These are phyloP conservation scores for Glyphotaelius pellucidus DNA, from an alignment of 2,888 invertebrate genomes.

Conservation along the genomic window DNA sequence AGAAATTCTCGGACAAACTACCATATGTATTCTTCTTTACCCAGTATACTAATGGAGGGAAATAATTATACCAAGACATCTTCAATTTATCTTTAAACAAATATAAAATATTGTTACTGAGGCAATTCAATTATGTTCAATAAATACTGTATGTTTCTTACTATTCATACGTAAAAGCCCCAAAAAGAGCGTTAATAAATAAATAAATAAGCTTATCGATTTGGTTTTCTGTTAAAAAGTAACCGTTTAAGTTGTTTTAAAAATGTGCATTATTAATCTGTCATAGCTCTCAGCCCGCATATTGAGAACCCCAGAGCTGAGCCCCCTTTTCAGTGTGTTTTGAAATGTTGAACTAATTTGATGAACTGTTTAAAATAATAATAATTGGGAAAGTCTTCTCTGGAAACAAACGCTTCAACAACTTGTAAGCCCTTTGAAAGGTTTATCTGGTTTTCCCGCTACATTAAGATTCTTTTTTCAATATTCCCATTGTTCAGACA, in stretches of 20 bases:
- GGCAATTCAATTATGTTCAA: too few species aligned
- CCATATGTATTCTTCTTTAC: too few species aligned
- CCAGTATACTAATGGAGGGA: too few species aligned
- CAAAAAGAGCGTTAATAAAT: too few species aligned
- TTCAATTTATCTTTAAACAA: too few species aligned
- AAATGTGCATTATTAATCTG: too few species aligned
- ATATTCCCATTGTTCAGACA: conserved; percentile 20
- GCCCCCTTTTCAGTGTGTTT: neutral
- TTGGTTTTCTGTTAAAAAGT: neutral
- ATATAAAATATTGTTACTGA: too few species aligned
- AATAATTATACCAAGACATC: too few species aligned
- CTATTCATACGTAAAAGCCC: too few species aligned
- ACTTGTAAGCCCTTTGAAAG: conserved; percentile 3
- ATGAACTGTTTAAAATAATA: neutral
- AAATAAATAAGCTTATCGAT: neutral
- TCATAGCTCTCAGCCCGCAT: neutral
- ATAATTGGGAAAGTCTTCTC: neutral
- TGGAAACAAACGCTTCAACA: conserved; percentile 15
- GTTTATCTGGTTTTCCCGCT: conserved; percentile 12
- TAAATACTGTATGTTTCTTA: too few species aligned
- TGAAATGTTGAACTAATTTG: neutral
- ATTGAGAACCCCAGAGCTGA: neutral
- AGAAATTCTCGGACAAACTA: too few species aligned
- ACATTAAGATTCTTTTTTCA: conserved; percentile 28
- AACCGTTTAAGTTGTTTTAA: neutral